Percentiles rank a stretch among this genome's conserved stretches.
Conservation (phyloP, 2,888 invertebrate species). For the Ichneumoninae sp. region DNA sequence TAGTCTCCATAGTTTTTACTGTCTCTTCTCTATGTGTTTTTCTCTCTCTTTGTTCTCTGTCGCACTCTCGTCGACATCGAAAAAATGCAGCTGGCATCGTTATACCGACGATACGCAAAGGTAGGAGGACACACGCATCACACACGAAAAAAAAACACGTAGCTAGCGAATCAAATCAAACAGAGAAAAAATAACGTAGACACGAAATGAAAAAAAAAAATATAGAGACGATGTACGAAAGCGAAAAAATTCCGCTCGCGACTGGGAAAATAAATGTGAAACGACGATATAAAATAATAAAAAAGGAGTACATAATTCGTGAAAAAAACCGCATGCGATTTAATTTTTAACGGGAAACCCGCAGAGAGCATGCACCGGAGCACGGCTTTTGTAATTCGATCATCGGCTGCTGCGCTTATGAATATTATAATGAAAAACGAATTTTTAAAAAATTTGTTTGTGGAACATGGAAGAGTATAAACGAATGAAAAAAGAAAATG, state of each 20-base stretch:
- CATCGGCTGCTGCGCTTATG: slow-evolving; percentile 47
- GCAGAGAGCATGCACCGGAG: slow-evolving; percentile 44
- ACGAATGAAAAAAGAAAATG: slow-evolving; percentile 12
- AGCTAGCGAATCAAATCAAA: slow-evolving; percentile 17
- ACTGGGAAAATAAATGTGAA: not conserved
- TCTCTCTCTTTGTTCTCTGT: slow-evolving; percentile 81
- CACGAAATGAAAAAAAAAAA: slow-evolving; percentile 7
- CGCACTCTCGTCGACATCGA: slow-evolving; percentile 74
- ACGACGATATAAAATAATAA: not conserved
- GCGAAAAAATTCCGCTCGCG: slow-evolving; percentile 2
- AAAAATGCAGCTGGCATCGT: slow-evolving; percentile 82
- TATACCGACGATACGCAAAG: slow-evolving; percentile 83
- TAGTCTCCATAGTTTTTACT: slow-evolving; percentile 58
- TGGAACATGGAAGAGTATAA: not conserved
- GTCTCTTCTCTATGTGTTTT: slow-evolving; percentile 75
- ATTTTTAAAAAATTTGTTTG: not conserved
- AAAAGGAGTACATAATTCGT: slow-evolving; percentile 4
- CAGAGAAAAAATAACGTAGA: slow-evolving; percentile 17
- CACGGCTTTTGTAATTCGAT: slow-evolving; percentile 60
- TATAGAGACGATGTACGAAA: not conserved
- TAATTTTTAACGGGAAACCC: slow-evolving; percentile 13
- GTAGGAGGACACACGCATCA: slow-evolving; percentile 77
- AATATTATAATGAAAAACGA: not conserved
- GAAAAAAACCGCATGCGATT: not conserved
- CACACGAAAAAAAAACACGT: slow-evolving; percentile 26